phyloP scores from a whole-genome alignment of 2,113 vertebrate species.

The Laterallus jamaicensis region DNA sequence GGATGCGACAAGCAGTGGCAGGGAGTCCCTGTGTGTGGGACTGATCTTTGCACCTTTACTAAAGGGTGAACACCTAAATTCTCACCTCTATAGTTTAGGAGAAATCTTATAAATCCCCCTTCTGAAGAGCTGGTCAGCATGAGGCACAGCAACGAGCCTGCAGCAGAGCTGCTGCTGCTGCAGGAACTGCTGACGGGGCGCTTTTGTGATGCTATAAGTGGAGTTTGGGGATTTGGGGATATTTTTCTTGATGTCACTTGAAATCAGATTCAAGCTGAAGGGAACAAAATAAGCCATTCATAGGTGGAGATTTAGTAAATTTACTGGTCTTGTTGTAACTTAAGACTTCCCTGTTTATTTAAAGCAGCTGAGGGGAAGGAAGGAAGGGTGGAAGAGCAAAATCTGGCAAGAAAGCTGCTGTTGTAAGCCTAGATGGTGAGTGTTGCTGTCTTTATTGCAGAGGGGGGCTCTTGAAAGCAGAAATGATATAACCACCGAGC shows the following conservation, averaged over 20 bases:
- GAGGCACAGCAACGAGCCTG: neutral
- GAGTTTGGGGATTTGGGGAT: neutral
- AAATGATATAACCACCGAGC: neutral
- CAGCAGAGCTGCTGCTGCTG: neutral
- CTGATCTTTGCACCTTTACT: neutral
- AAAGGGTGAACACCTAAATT: neutral
- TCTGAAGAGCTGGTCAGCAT: neutral
- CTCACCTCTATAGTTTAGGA: neutral
- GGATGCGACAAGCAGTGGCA: neutral
- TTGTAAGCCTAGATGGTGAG: neutral
- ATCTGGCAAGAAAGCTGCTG: slow-evolving; percentile 8
- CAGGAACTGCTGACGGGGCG: neutral
- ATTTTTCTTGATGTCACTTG: slow-evolving; percentile 4
- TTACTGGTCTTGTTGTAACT: neutral
- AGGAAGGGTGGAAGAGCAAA: slow-evolving; percentile 23
- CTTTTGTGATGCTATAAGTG: neutral
- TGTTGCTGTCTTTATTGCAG: neutral
- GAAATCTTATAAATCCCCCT: neutral
- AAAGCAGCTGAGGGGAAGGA: slow-evolving; percentile 32
- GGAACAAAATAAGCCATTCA: neutral
- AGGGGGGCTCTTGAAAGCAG: slow-evolving; percentile 3
- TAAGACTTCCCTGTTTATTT: slow-evolving; percentile 31
- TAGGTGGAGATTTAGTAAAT: neutral
- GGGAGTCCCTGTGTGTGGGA: neutral
- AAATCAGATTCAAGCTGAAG: slow-evolving; percentile 3